These are phyloP conservation scores for Calliphora vicina DNA, from an alignment of 1,140 invertebrate genomes.

Conservation along the genomic window DNA sequence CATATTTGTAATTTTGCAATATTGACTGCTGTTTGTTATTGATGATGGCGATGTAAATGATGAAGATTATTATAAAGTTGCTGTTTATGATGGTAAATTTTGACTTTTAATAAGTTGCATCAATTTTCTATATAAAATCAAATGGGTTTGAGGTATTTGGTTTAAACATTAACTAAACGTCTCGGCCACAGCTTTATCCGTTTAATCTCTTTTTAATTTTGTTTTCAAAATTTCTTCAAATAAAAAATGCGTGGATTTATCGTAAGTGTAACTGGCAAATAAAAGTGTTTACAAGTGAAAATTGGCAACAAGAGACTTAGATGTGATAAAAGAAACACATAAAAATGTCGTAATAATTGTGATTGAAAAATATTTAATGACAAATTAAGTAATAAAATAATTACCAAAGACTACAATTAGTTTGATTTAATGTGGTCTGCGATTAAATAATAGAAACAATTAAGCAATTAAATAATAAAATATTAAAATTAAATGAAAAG, in stretches of 20 bases:
- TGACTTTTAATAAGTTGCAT: neutral
- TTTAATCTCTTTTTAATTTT: slow-evolving; percentile 1
- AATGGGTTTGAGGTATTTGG: neutral
- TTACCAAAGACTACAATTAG: neutral
- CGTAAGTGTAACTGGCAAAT: neutral
- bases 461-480: neutral
- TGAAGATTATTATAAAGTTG: neutral
- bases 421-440: neutral
- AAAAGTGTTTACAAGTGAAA: neutral
- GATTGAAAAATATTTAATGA: neutral
- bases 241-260: slow-evolving; percentile 23
- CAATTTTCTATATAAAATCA: slow-evolving; percentile 18
- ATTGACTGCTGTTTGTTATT: neutral
- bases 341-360: neutral
- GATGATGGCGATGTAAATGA: neutral
- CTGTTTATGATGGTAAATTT: neutral
- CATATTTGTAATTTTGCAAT: slow-evolving; percentile 1
- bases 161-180: slow-evolving; percentile 9
- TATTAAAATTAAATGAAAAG: neutral
- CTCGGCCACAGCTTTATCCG: neutral
- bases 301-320: neutral
- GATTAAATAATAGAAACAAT: neutral
- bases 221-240: neutral
- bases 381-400: neutral
- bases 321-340: neutral